Evolutionary conservation across 2,888 invertebrate genomes (phyloP), one percentile per base, ranked within the genome.

Genomic region (Agrotis clavis): DNA sequence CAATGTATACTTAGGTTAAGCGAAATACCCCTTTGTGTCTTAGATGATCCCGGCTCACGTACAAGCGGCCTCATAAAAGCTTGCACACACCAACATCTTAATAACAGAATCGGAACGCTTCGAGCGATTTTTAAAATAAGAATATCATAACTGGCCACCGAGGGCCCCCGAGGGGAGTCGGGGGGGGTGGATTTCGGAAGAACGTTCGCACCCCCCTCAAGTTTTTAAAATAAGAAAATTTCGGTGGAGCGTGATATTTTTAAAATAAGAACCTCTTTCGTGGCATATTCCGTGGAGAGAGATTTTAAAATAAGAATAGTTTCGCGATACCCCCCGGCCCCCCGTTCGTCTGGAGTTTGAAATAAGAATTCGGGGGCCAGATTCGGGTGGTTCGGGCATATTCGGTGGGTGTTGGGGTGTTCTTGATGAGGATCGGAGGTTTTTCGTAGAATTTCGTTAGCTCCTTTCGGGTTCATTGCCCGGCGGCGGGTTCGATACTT

Each of bases 301-400:
- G 95, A 95, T 96, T 96, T 95, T 96, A 95, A 96, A 96, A 96
- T 95, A 95, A 96, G 95, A 96, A 96, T 96, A 96, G 96, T 96
- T 96, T 95, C 92, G 94, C 94, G 93, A 94, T 94, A 92, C 93
- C 94, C 93, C 94, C 90, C 86, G 73, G 81, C 68, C 88, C 88
- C 89, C 90, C 86, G 86, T 88, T 89, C 93, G 96, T 95, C 96
- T 96, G 95, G 96, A 94, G 96, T 94, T 94, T 93, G 95, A 94
- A 95, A 95, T 95, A 96, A 96, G 95, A 96, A 96, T 95, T 96
- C 89, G 95, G 95, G 94, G 94, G 94, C 91, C 90, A 93, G 93
- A 94, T 93, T 94, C 90, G 92, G 94, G 94, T 89, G 92, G 93
- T 86, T 91, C 89, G 93, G 92, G 92, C 88, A 94, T 92, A 93